These are phyloP conservation scores for Tauraco erythrolophus DNA, from an alignment of 2,113 vertebrate species.

Conservation along the genomic window DNA sequence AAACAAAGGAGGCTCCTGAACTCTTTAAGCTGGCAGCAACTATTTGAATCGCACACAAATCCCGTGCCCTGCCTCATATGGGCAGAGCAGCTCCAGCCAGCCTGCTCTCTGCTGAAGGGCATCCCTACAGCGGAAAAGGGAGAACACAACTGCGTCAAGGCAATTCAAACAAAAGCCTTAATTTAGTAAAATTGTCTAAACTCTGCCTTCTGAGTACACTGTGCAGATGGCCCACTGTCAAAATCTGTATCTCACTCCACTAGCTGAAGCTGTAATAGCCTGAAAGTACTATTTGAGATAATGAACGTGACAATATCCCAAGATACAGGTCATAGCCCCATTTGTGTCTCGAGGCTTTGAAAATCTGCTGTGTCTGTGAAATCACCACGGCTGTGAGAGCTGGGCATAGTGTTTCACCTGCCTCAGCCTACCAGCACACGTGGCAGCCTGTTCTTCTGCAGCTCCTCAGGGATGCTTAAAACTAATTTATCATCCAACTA, in stretches of 20 bases:
- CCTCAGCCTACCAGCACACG: not conserved
- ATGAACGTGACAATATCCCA: not conserved
- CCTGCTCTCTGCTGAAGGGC: not conserved
- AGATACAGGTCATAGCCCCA: not conserved
- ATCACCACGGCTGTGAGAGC: accelerated
- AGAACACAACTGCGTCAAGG: not conserved
- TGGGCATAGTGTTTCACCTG: accelerated
- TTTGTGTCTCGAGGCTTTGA: not conserved
- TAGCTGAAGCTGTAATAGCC: not conserved
- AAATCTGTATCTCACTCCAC: not conserved
- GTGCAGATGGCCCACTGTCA: not conserved
- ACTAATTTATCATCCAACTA: slow-evolving; percentile 28
- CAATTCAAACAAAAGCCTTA: not conserved
- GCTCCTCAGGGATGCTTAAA: not conserved
- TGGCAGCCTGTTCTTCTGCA: not conserved
- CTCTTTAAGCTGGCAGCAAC: not conserved
- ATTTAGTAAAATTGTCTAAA: not conserved
- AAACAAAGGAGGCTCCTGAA: not conserved
- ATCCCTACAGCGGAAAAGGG: not conserved
- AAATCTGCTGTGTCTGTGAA: not conserved
- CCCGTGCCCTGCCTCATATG: accelerated
- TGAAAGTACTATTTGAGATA: not conserved
- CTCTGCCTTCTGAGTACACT: not conserved
- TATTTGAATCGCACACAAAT: accelerated
- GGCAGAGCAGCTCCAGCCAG: not conserved